Conservation (phyloP, 2,797 vertebrate genomes). For the Triplophysa yarkandensis region DNA sequence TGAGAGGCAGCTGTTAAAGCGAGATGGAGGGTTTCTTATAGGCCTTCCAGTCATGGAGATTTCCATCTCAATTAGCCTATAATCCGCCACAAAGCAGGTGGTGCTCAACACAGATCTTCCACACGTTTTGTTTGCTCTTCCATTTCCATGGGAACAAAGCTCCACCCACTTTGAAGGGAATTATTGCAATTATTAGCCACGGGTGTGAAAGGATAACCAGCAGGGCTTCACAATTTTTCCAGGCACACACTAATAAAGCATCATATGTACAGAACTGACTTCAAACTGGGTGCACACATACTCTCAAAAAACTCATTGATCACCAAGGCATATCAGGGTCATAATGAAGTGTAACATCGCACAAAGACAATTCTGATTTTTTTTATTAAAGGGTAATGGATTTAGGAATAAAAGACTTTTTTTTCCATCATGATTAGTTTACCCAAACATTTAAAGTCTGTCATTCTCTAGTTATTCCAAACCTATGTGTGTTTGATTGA, state of each 20-base stretch:
- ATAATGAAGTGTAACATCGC: neutral
- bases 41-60: slow-evolving; percentile 52
- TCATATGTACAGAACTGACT: slow-evolving; percentile 3
- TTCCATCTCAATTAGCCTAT: slow-evolving; percentile 54
- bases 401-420: no score
- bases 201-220: slow-evolving; percentile 33
- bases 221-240: neutral
- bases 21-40: slow-evolving; percentile 58
- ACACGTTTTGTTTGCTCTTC: slow-evolving; percentile 5
- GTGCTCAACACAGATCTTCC: slow-evolving; percentile 24
- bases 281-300: slow-evolving; percentile 1
- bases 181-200: slow-evolving; percentile 57
- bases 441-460: no score
- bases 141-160: slow-evolving; percentile 12
- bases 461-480: no score
- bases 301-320: neutral
- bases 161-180: slow-evolving; percentile 53
- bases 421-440: no score
- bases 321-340: neutral
- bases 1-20: slow-evolving; percentile 63
- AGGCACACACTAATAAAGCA: slow-evolving; percentile 17
- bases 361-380: no score
- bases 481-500: no score
- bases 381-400: no score
- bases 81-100: slow-evolving; percentile 60